Conservation (phyloP, 2,113 vertebrate genomes). For the Eolophus roseicapilla region DNA sequence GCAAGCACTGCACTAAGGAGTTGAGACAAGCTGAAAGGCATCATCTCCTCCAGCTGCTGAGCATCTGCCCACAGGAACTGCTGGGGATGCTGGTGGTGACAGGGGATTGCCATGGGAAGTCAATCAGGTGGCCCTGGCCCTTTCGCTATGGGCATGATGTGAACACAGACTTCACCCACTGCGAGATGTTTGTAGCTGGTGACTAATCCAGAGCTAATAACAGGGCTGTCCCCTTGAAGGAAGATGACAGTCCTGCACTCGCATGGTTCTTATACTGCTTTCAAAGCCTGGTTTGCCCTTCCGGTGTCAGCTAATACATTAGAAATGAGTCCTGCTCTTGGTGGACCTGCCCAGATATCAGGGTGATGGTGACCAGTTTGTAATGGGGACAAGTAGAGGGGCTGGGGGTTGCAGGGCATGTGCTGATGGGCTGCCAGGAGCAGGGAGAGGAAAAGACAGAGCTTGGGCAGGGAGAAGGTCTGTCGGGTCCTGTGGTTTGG, state of each 20-base stretch:
- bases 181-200: fast-evolving
- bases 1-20: neutral
- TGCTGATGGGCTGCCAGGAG: neutral
- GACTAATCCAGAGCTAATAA: neutral
- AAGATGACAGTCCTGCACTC: fast-evolving
- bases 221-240: neutral
- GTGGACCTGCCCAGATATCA: fast-evolving
- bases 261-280: fast-evolving
- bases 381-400: neutral
- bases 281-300: neutral
- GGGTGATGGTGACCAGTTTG: neutral
- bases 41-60: neutral
- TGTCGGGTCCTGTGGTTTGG: neutral
- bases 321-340: fast-evolving
- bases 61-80: neutral
- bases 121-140: fast-evolving
- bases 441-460: fast-evolving
- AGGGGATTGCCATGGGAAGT: fast-evolving
- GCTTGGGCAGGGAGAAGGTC: neutral
- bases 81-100: fast-evolving
- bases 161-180: fast-evolving
- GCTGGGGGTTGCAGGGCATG: fast-evolving
- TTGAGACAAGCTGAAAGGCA: neutral
- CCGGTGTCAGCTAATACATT: fast-evolving
- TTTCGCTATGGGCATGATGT: fast-evolving